These are phyloP conservation scores for Myopa testacea DNA, from an alignment of 2,888 invertebrate species.

Conservation along the genomic window DNA sequence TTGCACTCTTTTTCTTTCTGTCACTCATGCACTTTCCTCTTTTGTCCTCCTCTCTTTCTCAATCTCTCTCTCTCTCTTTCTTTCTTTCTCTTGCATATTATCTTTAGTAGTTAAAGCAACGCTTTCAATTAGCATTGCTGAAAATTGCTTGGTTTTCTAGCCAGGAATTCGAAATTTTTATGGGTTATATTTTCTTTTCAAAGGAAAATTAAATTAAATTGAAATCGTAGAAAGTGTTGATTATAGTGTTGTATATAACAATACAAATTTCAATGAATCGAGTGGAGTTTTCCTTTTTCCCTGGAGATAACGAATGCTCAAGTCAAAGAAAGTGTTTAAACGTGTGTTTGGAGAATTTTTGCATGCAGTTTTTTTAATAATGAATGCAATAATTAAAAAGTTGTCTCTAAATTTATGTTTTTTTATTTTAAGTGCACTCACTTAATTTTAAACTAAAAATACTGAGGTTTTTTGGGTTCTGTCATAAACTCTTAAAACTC, in stretches of 20 bases:
- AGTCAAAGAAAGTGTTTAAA: no score
- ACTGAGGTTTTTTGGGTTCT: no score
- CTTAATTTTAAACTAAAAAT: not conserved
- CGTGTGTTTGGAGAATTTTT: no score
- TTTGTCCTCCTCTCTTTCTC: no score
- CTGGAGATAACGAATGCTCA: no score
- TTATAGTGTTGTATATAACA: not conserved
- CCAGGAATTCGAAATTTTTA: not conserved
- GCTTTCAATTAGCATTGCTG: slow-evolving; percentile 1
- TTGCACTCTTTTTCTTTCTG: not conserved
- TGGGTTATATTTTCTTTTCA: not conserved
- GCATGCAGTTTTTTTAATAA: no score
- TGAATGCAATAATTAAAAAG: no score
- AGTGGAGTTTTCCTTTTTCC: not conserved
- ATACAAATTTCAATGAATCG: not conserved
- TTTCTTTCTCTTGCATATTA: not conserved
- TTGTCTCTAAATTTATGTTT: no score
- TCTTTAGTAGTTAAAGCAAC: no score
- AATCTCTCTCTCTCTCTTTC: not conserved
- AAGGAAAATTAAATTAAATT: no score
- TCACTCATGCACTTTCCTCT: not conserved
- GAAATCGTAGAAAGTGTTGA: not conserved
- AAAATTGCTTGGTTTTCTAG: not conserved
- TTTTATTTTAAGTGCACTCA: no score
- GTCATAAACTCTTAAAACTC: no score